Evolutionary conservation across 2,113 vertebrate species (phyloP), one percentile per base, ranked within the genome.

Genomic region (Formicarius rufipectus): DNA sequence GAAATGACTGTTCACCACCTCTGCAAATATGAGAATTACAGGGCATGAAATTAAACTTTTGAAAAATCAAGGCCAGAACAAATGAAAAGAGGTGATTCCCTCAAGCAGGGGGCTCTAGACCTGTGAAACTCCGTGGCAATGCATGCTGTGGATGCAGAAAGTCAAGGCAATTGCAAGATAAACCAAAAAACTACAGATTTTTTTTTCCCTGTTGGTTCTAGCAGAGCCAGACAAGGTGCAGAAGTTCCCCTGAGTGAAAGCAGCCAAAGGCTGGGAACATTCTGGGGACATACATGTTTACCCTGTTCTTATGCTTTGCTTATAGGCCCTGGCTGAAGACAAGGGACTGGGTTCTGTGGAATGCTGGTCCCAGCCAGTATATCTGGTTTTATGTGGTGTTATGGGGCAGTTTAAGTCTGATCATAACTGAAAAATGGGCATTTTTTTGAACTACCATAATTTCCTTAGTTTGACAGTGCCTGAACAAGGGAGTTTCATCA

Each of bases 31-130:
- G 68, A 18, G 79, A 73, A 72, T 69, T 86, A 73, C 59, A 69
- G 44, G 58, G 67, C 79, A 88, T 95, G 86, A 95, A 92, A 93
- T 96, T 80, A 88, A 94, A 88, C 72, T 83, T 55, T 52, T 79
- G 68, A 49, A 86, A 93, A 94, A 86, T 60, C 76, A 56, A 83
- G 45, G 6, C 59, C 75, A 53, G 83, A 83, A 63, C 67, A 88
- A 95, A 90, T 8, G 6, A 55, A 71, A 80, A 37, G 78, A 75
- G 85, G 44, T 60, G 67, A 88, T 88, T 84, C 73, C 69, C 89
- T 76, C 33, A 33, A 88, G 72, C 44, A 55, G 10, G 1, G 12
- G 14, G n/a, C 22, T 68, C 49, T 52, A 62, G 63, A 85, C 12
- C 49, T 47, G 21, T 67, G 85, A 82, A 78, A 82, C 35, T 85